A percentile compares a stretch with the other conserved stretches of the same genome.
phyloP scores from a whole-genome alignment of 2,797 vertebrate genomes.

The Babyrousa celebensis region DNA sequence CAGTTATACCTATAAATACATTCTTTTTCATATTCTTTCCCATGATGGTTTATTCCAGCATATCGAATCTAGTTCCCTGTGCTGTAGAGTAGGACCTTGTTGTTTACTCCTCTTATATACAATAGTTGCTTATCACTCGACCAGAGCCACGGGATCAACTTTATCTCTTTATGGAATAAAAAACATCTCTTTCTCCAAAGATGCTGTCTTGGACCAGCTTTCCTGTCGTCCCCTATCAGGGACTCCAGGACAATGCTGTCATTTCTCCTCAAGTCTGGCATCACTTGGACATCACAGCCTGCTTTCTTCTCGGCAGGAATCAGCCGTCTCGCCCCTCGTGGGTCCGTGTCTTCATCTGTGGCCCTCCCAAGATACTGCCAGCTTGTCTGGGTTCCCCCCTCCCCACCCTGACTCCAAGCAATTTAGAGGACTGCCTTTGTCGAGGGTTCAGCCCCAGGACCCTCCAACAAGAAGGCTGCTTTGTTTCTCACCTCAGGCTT shows the following conservation, averaged over 20 bases:
- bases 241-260: fast-evolving
- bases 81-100: background rate
- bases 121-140: background rate
- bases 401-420: background rate
- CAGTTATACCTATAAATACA: background rate
- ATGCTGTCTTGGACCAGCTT: background rate
- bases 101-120: background rate
- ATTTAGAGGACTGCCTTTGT: background rate
- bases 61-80: background rate
- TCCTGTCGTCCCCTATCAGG: background rate
- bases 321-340: fast-evolving
- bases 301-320: background rate
- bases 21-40: background rate
- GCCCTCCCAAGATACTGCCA: background rate
- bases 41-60: background rate
- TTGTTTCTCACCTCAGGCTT: background rate
- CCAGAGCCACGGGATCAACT: background rate
- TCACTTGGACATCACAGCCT: background rate
- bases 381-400: background rate
- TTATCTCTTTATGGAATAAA: background rate
- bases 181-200: background rate
- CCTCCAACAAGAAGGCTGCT: background rate
- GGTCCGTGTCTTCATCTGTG: background rate
- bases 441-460: fast-evolving
- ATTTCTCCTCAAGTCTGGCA: background rate